A percentile compares a stretch with the other conserved stretches of the same genome.
Evolutionary conservation across 1,140 invertebrate species (phyloP).

Genomic region (Thalassaphorura encarpata): DNA sequence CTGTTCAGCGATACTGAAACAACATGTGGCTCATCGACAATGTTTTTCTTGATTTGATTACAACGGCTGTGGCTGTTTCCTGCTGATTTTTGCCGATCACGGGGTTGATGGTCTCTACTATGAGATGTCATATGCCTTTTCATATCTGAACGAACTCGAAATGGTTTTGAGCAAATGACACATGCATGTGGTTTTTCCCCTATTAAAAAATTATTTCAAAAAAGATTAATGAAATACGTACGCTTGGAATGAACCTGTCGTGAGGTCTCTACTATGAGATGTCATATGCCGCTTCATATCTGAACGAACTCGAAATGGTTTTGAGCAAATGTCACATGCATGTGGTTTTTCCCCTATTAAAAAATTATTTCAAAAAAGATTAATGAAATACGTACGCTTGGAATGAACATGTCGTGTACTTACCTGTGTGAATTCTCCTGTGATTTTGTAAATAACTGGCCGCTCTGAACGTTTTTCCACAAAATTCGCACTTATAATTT

Average conservation of each 20-base stretch:
- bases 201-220: too few species aligned
- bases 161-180: conserved; percentile 65
- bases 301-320: conserved; percentile 71
- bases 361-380: too few species aligned
- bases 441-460: conserved; percentile 77
- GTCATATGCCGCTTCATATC: conserved; percentile 84
- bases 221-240: too few species aligned
- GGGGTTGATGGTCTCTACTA: too few species aligned
- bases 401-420: too few species aligned
- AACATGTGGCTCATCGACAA: too few species aligned
- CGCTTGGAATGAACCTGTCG: too few species aligned
- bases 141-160: conserved; percentile 74
- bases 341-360: conserved; percentile 72
- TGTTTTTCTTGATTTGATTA: too few species aligned
- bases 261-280: too few species aligned
- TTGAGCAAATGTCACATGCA: conserved; percentile 62
- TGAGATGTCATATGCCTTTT: conserved; percentile 86
- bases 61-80: conserved; percentile 55
- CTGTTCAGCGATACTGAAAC: too few species aligned
- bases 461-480: conserved; percentile 69
- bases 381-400: too few species aligned
- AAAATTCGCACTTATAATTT: conserved; percentile 80
- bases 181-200: conserved; percentile 70
- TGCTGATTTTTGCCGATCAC: conserved; percentile 72
- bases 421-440: conserved; percentile 83